phyloP scores from a whole-genome alignment of 1,140 invertebrate species.

The Hylaeus volcanicus region DNA sequence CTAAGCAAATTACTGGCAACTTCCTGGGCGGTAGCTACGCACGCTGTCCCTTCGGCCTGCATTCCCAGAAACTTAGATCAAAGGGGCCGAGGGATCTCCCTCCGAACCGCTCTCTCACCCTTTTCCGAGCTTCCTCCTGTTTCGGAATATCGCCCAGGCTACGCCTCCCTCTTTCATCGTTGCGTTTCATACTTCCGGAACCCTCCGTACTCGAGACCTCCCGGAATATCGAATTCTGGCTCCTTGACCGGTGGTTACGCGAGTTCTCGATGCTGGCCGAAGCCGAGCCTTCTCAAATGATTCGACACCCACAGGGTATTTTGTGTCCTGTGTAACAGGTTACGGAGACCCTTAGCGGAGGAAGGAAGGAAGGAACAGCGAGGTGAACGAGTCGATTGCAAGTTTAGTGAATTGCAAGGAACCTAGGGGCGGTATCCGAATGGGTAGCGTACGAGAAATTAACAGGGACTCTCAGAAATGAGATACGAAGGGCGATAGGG shows the following conservation, averaged over 20 bases:
- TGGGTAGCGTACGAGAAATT: too few species aligned
- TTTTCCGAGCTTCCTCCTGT: conserved; percentile 42
- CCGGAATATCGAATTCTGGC: conserved; percentile 43
- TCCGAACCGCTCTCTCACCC: conserved; percentile 21
- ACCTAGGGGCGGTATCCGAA: too few species aligned
- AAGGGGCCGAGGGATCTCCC: conserved; percentile 54
- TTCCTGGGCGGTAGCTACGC: conserved; percentile 64
- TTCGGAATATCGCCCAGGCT: conserved; percentile 27
- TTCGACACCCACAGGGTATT: not conserved
- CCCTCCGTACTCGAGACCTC: not conserved
- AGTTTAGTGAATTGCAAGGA: too few species aligned
- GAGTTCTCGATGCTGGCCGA: not conserved
- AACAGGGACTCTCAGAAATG: too few species aligned
- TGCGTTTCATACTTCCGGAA: conserved; percentile 34
- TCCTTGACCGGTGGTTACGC: conserved; percentile 24
- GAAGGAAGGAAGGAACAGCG: too few species aligned
- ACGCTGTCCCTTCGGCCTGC: conserved; percentile 66
- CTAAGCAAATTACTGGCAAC: conserved; percentile 74
- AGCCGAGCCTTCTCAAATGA: not conserved
- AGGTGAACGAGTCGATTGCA: too few species aligned
- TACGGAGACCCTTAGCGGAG: too few species aligned
- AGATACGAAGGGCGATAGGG: too few species aligned
- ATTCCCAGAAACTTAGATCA: conserved; percentile 75
- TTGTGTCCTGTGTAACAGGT: too few species aligned
- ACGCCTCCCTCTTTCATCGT: conserved; percentile 34